phyloP scores from a whole-genome alignment of 2,888 invertebrate genomes.

The Syrista parreyssii region DNA sequence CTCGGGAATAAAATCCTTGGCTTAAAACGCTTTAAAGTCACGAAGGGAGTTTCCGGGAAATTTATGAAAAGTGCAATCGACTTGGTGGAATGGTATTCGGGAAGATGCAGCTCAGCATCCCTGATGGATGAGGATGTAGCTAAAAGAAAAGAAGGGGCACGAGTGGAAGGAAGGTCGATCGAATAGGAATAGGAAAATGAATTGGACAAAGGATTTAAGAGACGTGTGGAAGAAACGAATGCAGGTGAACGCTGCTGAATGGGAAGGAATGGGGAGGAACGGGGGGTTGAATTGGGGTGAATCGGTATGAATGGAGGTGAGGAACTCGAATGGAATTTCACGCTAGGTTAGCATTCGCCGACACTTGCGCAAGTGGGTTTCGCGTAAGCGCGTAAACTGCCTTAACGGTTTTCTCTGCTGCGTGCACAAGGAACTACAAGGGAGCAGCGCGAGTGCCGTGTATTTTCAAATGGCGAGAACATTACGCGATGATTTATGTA shows the following conservation, averaged over 20 bases:
- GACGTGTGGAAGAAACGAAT: too few relatives aligned
- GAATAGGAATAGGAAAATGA: too few relatives aligned
- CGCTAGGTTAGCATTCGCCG: neutral
- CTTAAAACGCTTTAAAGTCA: slow-evolving; percentile 17
- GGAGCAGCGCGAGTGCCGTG: neutral
- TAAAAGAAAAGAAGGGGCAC: too few relatives aligned
- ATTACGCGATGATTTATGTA: slow-evolving; percentile 52
- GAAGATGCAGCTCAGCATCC: too few relatives aligned
- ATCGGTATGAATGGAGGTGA: neutral
- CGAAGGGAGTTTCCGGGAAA: neutral
- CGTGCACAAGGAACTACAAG: slow-evolving; percentile 1
- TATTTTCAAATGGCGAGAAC: slow-evolving; percentile 12
- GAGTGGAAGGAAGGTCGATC: too few relatives aligned
- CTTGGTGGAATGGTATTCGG: neutral
- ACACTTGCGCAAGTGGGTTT: neutral
- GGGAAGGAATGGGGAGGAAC: too few relatives aligned
- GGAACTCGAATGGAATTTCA: neutral
- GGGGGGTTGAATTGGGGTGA: neutral
- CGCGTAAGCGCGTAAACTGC: neutral
- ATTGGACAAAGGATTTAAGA: too few relatives aligned
- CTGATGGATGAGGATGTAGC: too few relatives aligned
- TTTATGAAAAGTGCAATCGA: slow-evolving; percentile 1
- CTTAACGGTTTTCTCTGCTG: neutral
- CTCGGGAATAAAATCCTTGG: slow-evolving; percentile 49
- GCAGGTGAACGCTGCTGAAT: too few relatives aligned